phyloP scores from a whole-genome alignment of 1,140 invertebrate genomes.

The Drosophila sp. region DNA sequence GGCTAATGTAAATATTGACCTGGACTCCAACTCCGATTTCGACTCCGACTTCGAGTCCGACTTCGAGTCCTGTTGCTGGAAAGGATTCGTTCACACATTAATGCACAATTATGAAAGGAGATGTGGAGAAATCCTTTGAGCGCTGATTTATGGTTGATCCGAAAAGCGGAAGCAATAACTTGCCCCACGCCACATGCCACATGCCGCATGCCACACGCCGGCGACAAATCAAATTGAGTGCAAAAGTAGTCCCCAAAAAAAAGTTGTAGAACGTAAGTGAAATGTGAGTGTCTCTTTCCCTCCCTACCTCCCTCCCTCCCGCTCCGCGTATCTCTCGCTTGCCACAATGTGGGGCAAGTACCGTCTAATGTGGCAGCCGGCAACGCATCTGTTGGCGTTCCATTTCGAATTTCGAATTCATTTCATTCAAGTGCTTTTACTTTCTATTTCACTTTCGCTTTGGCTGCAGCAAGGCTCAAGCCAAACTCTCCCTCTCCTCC shows the following conservation, averaged over 20 bases:
- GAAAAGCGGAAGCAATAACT: slow-evolving; percentile 66
- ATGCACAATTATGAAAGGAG: slow-evolving; percentile 61
- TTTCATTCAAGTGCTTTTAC: slow-evolving; percentile 74
- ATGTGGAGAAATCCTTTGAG: slow-evolving; percentile 26
- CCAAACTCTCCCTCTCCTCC: not conserved
- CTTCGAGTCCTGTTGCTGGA: not conserved
- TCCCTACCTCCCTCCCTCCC: too few species aligned
- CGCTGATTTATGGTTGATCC: slow-evolving; percentile 14
- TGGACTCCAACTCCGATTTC: too few species aligned
- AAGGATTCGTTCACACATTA: slow-evolving; percentile 69
- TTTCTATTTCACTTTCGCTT: slow-evolving; percentile 55
- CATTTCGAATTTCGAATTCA: slow-evolving; percentile 73
- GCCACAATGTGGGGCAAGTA: slow-evolving; percentile 14
- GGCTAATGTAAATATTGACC: slow-evolving; percentile 74
- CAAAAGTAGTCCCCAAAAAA: slow-evolving; percentile 45
- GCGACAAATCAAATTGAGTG: slow-evolving; percentile 60
- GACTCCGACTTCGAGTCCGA: not conserved
- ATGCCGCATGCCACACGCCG: slow-evolving; percentile 4
- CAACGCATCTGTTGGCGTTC: slow-evolving; percentile 70
- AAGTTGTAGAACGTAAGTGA: slow-evolving; percentile 16
- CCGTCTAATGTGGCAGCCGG: slow-evolving; percentile 30
- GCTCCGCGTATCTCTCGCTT: too few species aligned
- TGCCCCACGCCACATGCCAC: not conserved
- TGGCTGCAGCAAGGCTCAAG: slow-evolving; percentile 2
- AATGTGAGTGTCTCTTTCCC: slow-evolving; percentile 12